Evolutionary conservation across 2,113 vertebrate genomes (phyloP).

Genomic region (Corvus hawaiiensis): DNA sequence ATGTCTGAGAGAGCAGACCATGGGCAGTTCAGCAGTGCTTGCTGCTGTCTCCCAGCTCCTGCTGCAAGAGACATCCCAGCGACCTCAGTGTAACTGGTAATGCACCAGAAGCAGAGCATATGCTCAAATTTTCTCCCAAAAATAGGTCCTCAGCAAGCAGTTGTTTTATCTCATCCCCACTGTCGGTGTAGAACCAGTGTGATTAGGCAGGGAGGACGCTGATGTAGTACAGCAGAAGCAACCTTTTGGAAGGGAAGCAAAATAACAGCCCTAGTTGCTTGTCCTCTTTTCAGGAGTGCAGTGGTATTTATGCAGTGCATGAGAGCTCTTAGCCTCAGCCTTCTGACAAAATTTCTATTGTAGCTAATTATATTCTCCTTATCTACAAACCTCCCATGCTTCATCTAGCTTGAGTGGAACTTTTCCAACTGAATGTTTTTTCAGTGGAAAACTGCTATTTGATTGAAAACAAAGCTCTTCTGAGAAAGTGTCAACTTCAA

Average conservation of each 20-base stretch:
- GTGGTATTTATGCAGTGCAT: background rate
- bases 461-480: constrained; percentile 42
- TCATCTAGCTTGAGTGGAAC: constrained; percentile 26
- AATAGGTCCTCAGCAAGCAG: background rate
- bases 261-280: background rate
- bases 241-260: background rate
- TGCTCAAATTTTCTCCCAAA: background rate
- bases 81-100: background rate
- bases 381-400: constrained; percentile 20
- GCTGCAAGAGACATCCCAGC: rapidly evolving
- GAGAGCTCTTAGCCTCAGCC: constrained; percentile 1
- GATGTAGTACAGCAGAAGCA: background rate
- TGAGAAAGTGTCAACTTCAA: constrained; percentile 31
- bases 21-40: background rate
- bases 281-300: background rate
- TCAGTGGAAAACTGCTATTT: constrained; percentile 17
- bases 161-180: background rate
- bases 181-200: rapidly evolving
- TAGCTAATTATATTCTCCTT: constrained; percentile 37
- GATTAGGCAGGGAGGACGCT: background rate
- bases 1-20: background rate
- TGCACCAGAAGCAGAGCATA: rapidly evolving
- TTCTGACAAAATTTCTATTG: constrained; percentile 35
- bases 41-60: background rate
- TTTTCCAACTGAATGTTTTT: background rate